Evolutionary conservation across 2,113 vertebrate genomes (phyloP).

Genomic region (Amia ocellicauda): DNA sequence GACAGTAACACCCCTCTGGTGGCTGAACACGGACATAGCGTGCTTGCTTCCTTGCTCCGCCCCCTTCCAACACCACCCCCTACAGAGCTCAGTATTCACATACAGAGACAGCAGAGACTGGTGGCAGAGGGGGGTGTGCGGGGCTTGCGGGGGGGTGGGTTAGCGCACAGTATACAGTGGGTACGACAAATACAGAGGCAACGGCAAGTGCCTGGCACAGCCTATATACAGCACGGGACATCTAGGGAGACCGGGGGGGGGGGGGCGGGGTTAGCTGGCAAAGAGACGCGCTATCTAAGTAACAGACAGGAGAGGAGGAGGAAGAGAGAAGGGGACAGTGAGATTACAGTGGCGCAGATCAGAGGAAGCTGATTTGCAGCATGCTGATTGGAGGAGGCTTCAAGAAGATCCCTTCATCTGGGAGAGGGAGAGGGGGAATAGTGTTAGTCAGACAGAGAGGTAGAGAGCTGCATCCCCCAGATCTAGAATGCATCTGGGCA

Average conservation of each 20-base stretch:
- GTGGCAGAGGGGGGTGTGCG: slow-evolving; percentile 12
- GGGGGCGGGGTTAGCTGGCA: not conserved
- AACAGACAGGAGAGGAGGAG: slow-evolving; percentile 1
- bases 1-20: too few relatives aligned
- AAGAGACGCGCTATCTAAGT: not conserved
- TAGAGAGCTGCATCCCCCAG: slow-evolving; percentile 27
- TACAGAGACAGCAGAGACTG: too few relatives aligned
- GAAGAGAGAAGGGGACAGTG: not conserved
- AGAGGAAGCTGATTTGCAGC: slow-evolving; percentile 17
- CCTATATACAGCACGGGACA: slow-evolving; percentile 29
- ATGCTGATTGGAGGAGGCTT: slow-evolving; percentile 19
- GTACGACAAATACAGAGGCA: not conserved
- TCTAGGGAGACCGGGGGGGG: slow-evolving; percentile 12
- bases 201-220: slow-evolving; percentile 34
- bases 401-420: slow-evolving; percentile 10
- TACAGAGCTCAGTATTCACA: too few relatives aligned
- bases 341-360: not conserved
- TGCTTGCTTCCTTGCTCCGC: too few relatives aligned
- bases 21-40: too few relatives aligned
- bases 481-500: too few relatives aligned
- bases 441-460: slow-evolving; percentile 4
- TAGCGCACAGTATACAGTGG: not conserved
- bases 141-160: not conserved
- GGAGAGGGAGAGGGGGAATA: not conserved
- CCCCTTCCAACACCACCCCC: too few relatives aligned